These are phyloP conservation scores for Alouatta palliata DNA, from an alignment of 2,113 vertebrate species.

Conservation along the genomic window DNA sequence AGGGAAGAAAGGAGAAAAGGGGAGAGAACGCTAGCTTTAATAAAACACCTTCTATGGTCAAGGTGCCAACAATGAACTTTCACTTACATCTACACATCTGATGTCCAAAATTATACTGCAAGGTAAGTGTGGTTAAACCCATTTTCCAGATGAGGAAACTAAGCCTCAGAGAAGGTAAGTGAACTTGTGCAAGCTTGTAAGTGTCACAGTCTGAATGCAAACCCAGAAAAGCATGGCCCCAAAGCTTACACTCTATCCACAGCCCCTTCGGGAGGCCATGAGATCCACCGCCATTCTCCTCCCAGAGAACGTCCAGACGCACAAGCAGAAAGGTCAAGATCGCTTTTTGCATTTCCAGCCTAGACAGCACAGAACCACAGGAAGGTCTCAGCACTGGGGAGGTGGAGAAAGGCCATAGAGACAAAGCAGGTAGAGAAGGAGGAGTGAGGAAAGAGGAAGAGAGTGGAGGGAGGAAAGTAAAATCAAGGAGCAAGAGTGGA, in stretches of 20 bases:
- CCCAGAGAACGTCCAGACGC: neutral
- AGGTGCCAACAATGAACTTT: neutral
- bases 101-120: neutral
- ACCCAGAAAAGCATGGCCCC: neutral
- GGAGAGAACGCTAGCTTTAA: neutral
- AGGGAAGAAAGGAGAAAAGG: neutral
- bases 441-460: neutral
- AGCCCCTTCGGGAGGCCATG: neutral
- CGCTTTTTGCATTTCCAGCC: neutral
- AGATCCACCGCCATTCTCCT: neutral
- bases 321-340: neutral
- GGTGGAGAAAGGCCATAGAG: neutral
- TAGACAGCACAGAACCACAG: neutral
- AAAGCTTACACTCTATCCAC: neutral
- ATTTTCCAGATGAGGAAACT: neutral
- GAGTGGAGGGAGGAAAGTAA: neutral
- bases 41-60: neutral
- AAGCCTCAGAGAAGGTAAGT: neutral
- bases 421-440: neutral
- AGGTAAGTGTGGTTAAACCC: neutral
- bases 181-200: neutral
- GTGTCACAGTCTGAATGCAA: neutral
- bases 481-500: neutral
- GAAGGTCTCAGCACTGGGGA: neutral
- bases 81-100: neutral